Conservation (phyloP, 1,140 invertebrate genomes). For the Camponotus floridanus region DNA sequence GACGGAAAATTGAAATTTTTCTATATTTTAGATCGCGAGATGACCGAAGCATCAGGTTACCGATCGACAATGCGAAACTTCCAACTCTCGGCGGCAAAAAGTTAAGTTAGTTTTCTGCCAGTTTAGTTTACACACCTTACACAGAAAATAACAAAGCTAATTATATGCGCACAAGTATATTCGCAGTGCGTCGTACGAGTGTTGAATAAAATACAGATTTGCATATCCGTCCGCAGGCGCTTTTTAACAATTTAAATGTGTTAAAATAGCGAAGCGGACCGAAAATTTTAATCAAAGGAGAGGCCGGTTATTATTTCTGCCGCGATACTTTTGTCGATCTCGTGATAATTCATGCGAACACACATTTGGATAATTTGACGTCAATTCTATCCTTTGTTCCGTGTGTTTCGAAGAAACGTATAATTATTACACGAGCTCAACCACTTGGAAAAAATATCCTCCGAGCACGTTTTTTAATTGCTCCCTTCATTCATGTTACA, state of each 20-base stretch:
- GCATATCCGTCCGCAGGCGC: not conserved
- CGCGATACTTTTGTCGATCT: constrained; percentile 17
- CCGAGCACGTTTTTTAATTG: not conserved
- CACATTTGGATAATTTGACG: constrained; percentile 29
- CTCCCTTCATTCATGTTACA: constrained; percentile 3
- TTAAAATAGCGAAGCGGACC: constrained; percentile 4
- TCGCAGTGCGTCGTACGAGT: constrained; percentile 29
- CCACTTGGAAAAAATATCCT: constrained; percentile 32
- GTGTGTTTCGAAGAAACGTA: constrained; percentile 6
- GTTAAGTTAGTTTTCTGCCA: constrained; percentile 26
- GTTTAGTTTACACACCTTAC: constrained; percentile 22
- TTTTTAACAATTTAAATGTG: constrained; percentile 33
- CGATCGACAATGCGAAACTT: constrained; percentile 24
- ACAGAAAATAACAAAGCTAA: constrained; percentile 49
- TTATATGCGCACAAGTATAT: constrained; percentile 65
- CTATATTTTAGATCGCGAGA: not conserved
- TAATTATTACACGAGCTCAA: constrained; percentile 44
- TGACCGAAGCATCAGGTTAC: not conserved
- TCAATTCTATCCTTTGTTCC: constrained; percentile 48
- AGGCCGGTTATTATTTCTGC: constrained; percentile 49
- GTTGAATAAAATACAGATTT: constrained; percentile 49
- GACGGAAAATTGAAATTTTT: not conserved
- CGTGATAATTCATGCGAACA: constrained; percentile 30
- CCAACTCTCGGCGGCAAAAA: constrained; percentile 34
- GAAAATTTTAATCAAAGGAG: constrained; percentile 59